phyloP scores from a whole-genome alignment of 2,797 vertebrate genomes.

The Sebastes diaconus region DNA sequence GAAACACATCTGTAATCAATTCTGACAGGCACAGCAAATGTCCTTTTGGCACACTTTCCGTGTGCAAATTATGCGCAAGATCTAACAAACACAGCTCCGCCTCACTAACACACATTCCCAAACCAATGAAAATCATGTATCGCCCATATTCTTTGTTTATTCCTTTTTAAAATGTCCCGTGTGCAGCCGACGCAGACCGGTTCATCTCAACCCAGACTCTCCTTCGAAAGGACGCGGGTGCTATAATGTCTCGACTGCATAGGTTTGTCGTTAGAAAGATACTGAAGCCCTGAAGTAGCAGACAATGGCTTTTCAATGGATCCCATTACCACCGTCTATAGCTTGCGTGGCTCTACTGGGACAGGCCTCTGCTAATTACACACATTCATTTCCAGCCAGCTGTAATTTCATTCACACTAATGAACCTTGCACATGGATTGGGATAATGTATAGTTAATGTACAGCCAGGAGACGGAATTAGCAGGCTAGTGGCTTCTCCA shows the following conservation, averaged over 20 bases:
- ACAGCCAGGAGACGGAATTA: conserved; percentile 71
- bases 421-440: conserved; percentile 74
- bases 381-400: conserved; percentile 74
- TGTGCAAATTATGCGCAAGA: conserved; percentile 1
- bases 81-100: conserved; percentile 7
- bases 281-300: conserved; percentile 60
- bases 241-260: conserved; percentile 52
- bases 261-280: conserved; percentile 72
- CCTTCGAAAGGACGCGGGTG: neutral
- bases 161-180: neutral
- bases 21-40: conserved; percentile 35
- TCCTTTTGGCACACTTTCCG: conserved; percentile 31
- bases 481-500: conserved; percentile 50
- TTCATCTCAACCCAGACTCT: neutral
- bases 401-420: conserved; percentile 79
- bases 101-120: conserved; percentile 9
- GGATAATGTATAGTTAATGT: conserved; percentile 80
- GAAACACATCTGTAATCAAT: conserved; percentile 35
- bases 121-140: neutral
- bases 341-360: conserved; percentile 69
- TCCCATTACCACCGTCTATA: conserved; percentile 75
- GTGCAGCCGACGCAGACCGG: neutral
- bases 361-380: conserved; percentile 75
- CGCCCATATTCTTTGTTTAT: conserved; percentile 5
- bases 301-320: conserved; percentile 78